Base-by-base conservation (phyloP, 2,113 vertebrate species). In the Hucho hucho region DNA sequence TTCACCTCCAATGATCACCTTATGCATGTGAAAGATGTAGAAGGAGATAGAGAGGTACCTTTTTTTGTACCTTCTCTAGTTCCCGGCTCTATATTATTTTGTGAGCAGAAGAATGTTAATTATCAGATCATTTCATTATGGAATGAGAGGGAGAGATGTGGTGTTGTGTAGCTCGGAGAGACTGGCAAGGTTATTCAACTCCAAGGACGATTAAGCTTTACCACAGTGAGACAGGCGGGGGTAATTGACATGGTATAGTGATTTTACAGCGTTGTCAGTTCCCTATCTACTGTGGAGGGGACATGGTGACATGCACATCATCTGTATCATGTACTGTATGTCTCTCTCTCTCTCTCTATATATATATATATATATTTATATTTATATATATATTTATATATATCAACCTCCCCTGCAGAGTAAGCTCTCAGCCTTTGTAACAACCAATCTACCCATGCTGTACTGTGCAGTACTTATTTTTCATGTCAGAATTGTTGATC, bases 191-290 rank as follows among this genome's bases (percentile, higher is more conserved):
- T 72, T 72, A 72, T 59, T 70, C 13, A n/a, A 75, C 78, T 65
- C 79, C 64, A 83, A 87, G 81, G 84, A 81, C 66, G 16, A 80
- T 84, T 82, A 83, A 79, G 73, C 59, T 77, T 76, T 32, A 84
- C 79, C 75, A 67, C 46, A 59, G 80, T 18, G 56, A 22, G 49
- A 14, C 49, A 47, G 75, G 66, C 64, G 64, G 79, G 24, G 71
- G 69, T 83, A 24, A 73, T 82, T 77, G 79, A 22, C 75, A 83
- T 83, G 81, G 12, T 32, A 11, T 80, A 12, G 72, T 72, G 77
- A 74, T 75, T 88, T 86, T 79, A 79, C 18, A 46, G 56, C 70
- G 22, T 80, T 73, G 77, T 84, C 75, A 83, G 74, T 75, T 25
- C 63, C 53, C 1, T 46, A 74, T 73, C 56, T 53, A 75, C 74